These are phyloP conservation scores for Heloderma charlesbogerti DNA, from an alignment of 2,113 vertebrate species.

Conservation along the genomic window DNA sequence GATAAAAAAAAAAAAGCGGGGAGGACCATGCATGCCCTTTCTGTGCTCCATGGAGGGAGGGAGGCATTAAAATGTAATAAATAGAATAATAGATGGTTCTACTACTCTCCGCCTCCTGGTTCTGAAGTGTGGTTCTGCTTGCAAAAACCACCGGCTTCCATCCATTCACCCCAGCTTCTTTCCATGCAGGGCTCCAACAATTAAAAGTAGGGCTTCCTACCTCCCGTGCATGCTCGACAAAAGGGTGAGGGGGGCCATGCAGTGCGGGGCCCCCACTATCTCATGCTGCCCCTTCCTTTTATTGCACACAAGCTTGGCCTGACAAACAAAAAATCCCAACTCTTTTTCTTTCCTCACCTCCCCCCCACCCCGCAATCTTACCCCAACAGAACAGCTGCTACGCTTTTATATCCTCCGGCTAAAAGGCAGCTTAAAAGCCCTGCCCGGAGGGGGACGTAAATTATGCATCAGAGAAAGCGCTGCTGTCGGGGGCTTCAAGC, in stretches of 20 bases:
- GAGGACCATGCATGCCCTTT: rapidly evolving
- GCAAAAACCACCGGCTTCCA: neutral
- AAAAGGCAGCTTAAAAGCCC: slow-evolving; percentile 60
- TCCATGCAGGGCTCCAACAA: neutral
- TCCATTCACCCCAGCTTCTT: neutral
- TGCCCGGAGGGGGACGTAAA: slow-evolving; percentile 59
- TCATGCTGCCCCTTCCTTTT: neutral
- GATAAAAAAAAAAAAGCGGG: neutral
- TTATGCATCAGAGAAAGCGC: slow-evolving; percentile 54
- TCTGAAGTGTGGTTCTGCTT: neutral
- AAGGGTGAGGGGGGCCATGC: rapidly evolving
- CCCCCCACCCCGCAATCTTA: neutral
- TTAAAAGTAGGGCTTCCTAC: neutral
- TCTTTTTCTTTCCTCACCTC: neutral
- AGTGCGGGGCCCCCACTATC: neutral
- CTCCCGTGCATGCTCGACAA: neutral
- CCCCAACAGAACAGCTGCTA: slow-evolving; percentile 44
- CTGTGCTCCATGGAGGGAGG: neutral
- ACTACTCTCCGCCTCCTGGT: neutral
- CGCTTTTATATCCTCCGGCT: slow-evolving; percentile 57
- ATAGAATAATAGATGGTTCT: neutral
- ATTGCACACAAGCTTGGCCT: neutral
- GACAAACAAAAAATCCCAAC: neutral
- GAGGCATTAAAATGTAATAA: neutral
- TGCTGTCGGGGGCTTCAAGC: neutral